Percentiles rank a stretch among this genome's conserved stretches.
These are phyloP conservation scores for Drosophila oshimai DNA, from an alignment of 1,140 invertebrate genomes.

Conservation along the genomic window DNA sequence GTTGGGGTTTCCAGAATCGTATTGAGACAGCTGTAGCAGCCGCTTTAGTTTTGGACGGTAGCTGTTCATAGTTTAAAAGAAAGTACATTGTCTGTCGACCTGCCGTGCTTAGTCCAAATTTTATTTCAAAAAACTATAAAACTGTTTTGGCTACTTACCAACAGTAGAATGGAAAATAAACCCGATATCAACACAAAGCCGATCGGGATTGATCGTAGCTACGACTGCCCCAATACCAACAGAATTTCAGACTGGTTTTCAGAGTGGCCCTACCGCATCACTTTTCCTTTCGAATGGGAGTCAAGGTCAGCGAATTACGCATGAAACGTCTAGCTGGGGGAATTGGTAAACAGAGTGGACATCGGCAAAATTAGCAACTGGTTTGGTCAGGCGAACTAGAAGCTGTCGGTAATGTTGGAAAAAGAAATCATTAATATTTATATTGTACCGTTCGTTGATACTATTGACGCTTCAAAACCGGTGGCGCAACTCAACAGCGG, in stretches of 20 bases:
- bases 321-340: not conserved
- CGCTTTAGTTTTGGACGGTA: too few relatives aligned
- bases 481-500: slow-evolving; percentile 6
- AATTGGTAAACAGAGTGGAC: slow-evolving; percentile 10
- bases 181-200: too few relatives aligned
- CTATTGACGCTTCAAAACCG: slow-evolving; percentile 39
- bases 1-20: not conserved
- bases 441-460: slow-evolving; percentile 41
- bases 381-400: not conserved
- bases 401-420: slow-evolving; percentile 21
- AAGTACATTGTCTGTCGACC: too few relatives aligned
- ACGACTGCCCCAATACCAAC: too few relatives aligned
- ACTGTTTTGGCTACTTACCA: too few relatives aligned
- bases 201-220: too few relatives aligned
- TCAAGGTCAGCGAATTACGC: slow-evolving; percentile 58
- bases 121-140: too few relatives aligned
- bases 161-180: too few relatives aligned
- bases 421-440: slow-evolving; percentile 70
- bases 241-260: slow-evolving; percentile 54
- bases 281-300: slow-evolving; percentile 74
- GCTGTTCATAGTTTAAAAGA: too few relatives aligned
- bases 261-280: slow-evolving; percentile 31
- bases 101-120: too few relatives aligned
- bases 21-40: not conserved
- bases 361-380: slow-evolving; percentile 27